Evolutionary conservation across 2,113 vertebrate species (phyloP), one percentile per base, ranked within the genome.

Genomic region (Hystrix brachyura): DNA sequence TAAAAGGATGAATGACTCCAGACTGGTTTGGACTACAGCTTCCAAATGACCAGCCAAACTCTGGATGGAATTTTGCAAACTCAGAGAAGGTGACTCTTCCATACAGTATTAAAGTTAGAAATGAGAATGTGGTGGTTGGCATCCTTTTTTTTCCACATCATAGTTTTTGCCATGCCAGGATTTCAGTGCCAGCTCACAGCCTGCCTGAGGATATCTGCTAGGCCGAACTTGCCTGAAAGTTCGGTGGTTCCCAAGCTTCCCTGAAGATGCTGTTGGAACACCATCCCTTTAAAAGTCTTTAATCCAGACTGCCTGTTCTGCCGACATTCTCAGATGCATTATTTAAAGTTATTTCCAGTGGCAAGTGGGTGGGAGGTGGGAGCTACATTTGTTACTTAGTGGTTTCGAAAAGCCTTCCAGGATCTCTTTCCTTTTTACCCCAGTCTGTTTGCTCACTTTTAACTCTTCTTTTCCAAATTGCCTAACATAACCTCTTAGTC

Each of bases 281-380:
- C 29, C 80, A 34, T 92, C 91, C 78, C 95, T 98, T 97, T 96
- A 96, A 90, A 84, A 97, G 94, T 91, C 96, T 96, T 94, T 97
- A 91, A 94, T 83, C 38, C 91, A 76, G n/a, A 79, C 90, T 97
- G 98, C 98, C 67, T 97, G 94, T 76, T 76, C 87, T 85, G 88
- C 60, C 92, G 98, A 94, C 96, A 64, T 60, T 76, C 97, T 97
- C 53, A 53, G 94, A 97, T 94, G 84, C 98, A 98, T 98, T 96
- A 97, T 98, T 98, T 97, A 95, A 88, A 94, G 98, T 98, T 98
- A 98, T 98, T 99, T 98, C 98, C 83, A 91, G 98, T 88, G 53
- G 81, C 87, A 95, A 7, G 98, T 97, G 98, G 98, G 98, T 97
- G 97, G 96, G 62, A 97, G 95, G 95, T 95, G 91, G 98, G 98